Conservation (phyloP, 1,140 invertebrate genomes). For the Pseudomyrmex pallidus region DNA sequence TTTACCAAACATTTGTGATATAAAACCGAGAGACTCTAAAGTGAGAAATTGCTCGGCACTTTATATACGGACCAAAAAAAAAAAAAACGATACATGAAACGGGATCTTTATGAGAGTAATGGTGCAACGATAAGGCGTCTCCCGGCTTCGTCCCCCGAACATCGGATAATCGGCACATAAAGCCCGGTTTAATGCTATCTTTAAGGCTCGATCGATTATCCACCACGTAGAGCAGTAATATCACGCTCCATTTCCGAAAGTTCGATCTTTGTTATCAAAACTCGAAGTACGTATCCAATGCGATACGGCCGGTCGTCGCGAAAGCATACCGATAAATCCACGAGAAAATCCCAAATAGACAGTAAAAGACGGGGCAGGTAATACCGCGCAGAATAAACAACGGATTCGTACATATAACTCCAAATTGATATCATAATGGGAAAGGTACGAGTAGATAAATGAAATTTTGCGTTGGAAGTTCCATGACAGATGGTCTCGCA, state of each 20-base stretch:
- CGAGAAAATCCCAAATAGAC: slow-evolving; percentile 14
- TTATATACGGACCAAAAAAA: slow-evolving; percentile 4
- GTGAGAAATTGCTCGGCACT: slow-evolving; percentile 22
- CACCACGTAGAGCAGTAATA: slow-evolving; percentile 43
- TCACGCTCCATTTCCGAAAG: slow-evolving; percentile 43
- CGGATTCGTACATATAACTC: slow-evolving; percentile 33
- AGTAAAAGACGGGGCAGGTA: slow-evolving; percentile 38
- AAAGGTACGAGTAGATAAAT: slow-evolving; percentile 43
- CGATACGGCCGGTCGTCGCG: slow-evolving; percentile 31
- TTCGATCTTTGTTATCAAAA: slow-evolving; percentile 50
- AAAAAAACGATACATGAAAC: slow-evolving; percentile 23
- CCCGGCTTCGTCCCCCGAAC: slow-evolving; percentile 4
- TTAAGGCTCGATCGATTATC: slow-evolving; percentile 62
- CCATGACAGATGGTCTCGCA: slow-evolving; percentile 47
- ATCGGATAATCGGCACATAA: slow-evolving; percentile 63
- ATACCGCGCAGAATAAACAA: slow-evolving; percentile 45
- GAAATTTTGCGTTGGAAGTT: slow-evolving; percentile 54
- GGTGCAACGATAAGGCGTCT: slow-evolving; percentile 52
- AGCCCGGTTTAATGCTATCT: slow-evolving; percentile 65
- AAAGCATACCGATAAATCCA: slow-evolving; percentile 48
- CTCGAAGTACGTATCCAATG: slow-evolving; percentile 3
- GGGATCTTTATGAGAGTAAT: slow-evolving; percentile 18
- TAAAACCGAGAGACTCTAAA: not conserved
- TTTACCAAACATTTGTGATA: not conserved
- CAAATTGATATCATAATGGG: slow-evolving; percentile 56